phyloP scores from a whole-genome alignment of 2,888 invertebrate species.

The Uloborus plumipes region DNA sequence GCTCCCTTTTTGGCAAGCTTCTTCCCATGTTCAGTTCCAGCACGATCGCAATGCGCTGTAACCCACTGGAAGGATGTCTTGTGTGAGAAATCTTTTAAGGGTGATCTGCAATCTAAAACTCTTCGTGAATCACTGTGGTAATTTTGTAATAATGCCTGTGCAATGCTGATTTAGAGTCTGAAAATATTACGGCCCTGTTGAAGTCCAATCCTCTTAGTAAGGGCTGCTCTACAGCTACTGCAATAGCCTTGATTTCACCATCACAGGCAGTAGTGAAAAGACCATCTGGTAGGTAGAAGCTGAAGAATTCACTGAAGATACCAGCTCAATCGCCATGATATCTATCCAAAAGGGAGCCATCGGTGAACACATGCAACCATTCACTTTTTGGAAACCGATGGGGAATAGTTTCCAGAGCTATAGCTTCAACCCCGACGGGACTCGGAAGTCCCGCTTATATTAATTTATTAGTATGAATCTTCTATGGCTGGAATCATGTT shows the following conservation, averaged over 20 bases:
- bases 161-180: background rate
- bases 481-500: too few species aligned
- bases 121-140: background rate
- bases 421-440: too few species aligned
- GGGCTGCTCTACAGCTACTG: background rate
- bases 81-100: background rate
- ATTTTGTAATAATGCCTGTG: background rate
- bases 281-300: background rate
- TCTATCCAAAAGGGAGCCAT: background rate
- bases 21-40: background rate
- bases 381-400: background rate
- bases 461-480: too few species aligned
- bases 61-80: background rate
- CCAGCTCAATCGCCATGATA: background rate
- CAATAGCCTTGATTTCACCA: background rate
- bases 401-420: background rate
- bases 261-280: background rate
- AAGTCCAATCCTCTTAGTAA: background rate
- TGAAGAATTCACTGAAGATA: background rate
- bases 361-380: background rate
- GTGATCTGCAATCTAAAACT: background rate
- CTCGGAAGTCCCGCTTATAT: too few species aligned
- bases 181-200: background rate
- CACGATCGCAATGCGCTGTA: background rate
- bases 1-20: background rate